A percentile compares a stretch with the other conserved stretches of the same genome.
These are phyloP conservation scores for Peromyscus maniculatus DNA, from an alignment of 2,113 vertebrate genomes.

Conservation along the genomic window DNA sequence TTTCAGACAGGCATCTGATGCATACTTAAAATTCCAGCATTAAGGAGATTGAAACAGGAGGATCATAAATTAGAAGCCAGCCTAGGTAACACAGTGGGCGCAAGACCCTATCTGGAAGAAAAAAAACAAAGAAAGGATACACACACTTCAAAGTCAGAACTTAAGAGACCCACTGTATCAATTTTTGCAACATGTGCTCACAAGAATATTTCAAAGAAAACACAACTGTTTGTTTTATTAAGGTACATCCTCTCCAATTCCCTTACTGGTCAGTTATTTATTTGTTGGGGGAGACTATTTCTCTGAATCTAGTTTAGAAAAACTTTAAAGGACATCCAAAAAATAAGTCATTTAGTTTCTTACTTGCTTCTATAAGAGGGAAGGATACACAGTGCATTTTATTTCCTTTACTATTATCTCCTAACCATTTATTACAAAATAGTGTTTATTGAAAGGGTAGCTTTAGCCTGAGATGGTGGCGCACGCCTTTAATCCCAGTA, in stretches of 20 bases:
- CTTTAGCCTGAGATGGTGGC: too few relatives aligned
- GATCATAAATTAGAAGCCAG: neutral
- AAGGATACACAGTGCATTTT: neutral
- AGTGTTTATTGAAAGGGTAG: conserved; percentile 20
- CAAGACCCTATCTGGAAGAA: neutral
- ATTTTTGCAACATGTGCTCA: conserved; percentile 65
- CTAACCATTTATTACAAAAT: neutral
- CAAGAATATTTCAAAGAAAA: conserved; percentile 73
- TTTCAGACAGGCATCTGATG: neutral
- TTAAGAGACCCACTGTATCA: conserved; percentile 60
- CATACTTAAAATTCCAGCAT: neutral
- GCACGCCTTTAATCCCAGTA: too few relatives aligned
- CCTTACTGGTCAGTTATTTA: neutral
- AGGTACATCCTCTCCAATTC: neutral
- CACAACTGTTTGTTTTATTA: conserved; percentile 61
- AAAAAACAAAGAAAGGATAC: neutral
- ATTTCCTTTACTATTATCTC: conserved; percentile 10
- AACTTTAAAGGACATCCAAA: conserved; percentile 36
- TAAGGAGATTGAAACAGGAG: neutral
- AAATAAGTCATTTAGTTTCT: conserved; percentile 40
- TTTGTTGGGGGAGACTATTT: conserved; percentile 22
- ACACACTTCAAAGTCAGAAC: conserved; percentile 69
- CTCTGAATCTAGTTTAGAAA: conserved; percentile 60
- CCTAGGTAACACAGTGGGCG: neutral
- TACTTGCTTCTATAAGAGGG: conserved; percentile 40